A percentile compares a stretch with the other conserved stretches of the same genome.
phyloP scores from a whole-genome alignment of 2,888 invertebrate genomes.

The Idaea straminata region DNA sequence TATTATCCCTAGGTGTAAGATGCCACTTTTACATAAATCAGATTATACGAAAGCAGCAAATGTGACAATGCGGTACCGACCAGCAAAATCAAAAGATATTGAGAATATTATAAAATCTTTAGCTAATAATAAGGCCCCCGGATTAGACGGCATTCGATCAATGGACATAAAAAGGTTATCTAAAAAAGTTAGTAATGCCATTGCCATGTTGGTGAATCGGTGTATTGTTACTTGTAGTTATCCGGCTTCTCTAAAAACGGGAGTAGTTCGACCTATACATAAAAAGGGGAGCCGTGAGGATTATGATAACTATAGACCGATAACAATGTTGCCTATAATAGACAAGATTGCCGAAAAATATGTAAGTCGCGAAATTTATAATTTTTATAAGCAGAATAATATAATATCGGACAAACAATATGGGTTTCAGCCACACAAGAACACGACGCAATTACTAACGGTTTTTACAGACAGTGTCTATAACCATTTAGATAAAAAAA shows the following conservation, averaged over 20 bases:
- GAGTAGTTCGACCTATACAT: constrained; percentile 11
- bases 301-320: constrained; percentile 9
- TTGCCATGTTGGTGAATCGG: constrained; percentile 6
- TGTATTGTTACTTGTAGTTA: constrained; percentile 7
- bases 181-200: constrained; percentile 4
- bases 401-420: neutral
- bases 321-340: too few relatives aligned
- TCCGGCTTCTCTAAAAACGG: constrained; percentile 8
- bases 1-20: constrained; percentile 4
- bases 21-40: constrained; percentile 2
- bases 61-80: neutral
- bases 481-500: constrained; percentile 3
- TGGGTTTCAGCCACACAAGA: constrained; percentile 7
- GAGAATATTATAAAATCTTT: neutral
- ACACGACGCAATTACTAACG: constrained; percentile 9
- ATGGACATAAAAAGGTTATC: constrained; percentile 5
- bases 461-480: constrained; percentile 8
- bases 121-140: constrained; percentile 9
- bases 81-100: constrained; percentile 4
- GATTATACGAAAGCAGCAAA: neutral
- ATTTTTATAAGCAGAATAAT: constrained; percentile 3
- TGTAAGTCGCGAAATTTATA: constrained; percentile 4
- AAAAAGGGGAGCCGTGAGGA: constrained; percentile 4
- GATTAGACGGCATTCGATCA: constrained; percentile 7
- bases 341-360: too few relatives aligned